Evolutionary conservation across 2,113 vertebrate species (phyloP), one percentile per base, ranked within the genome.

Genomic region (Phoenicopterus ruber): DNA sequence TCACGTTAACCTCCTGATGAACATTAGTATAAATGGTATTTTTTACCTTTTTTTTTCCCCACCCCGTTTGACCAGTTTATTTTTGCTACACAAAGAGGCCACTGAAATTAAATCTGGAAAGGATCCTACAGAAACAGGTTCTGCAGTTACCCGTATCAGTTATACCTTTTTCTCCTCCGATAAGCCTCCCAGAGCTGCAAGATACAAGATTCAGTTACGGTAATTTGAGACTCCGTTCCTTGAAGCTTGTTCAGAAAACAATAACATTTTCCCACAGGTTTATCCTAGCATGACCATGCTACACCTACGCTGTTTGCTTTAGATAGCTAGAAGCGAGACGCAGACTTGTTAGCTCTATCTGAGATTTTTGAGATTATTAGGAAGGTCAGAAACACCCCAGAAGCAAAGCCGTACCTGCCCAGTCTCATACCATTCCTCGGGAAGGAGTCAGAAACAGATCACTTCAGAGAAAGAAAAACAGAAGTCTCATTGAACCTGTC

Each of bases 81-180:
- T 62, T 85, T 62, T 67, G 54, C 61, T 38, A 55, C 70, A 21
- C 6, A n/a, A 38, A 94, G 69, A 88, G 52, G 82, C 59, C 82
- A 82, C 57, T 44, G 57, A 50, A 80, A 65, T 2, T 7, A 66
- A 71, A 25, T 11, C 47, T 86, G 59, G 76, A 70, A 83, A 61
- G 36, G 10, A 47, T 73, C 52, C 89, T 32, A 8, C 47, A 74
- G 59, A 86, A 96, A 85, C 93, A 82, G 87, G 82, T 82, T 91
- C 40, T 65, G 85, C 85, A 58, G 77, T 28, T 26, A 36, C 34
- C 44, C 3, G 0, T 72, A 72, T 58, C 76, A 67, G 54, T 22
- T 79, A 10, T 22, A 31, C 69, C 61, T 54, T 29, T 65, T 74
- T 69, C 87, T 88, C 31, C 65, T 11, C 58, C 11, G 67, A 95